Evolutionary conservation across 2,888 invertebrate genomes (phyloP), one percentile per base, ranked within the genome.

Genomic region (Melipona beecheii): DNA sequence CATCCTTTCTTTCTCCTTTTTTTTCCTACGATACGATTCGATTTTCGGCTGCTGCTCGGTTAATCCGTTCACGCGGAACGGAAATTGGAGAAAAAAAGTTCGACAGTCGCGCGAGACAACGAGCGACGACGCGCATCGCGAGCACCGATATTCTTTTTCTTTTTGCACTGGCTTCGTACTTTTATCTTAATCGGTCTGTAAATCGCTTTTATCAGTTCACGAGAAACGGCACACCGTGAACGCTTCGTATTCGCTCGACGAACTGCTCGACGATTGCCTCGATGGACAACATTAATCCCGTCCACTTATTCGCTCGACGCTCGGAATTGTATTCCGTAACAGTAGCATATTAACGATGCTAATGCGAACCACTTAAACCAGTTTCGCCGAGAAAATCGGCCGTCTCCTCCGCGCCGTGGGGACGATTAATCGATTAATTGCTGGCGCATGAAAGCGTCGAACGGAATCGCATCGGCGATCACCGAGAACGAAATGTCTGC

Each of bases 341-440:
- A 74, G 78, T 78, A 72, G 83, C 78, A 65, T 49, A 60, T 78
- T 74, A 66, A 74, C 60, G 70, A 84, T 73, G 80, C 84, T 62
- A 74, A 84, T 76, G 72, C 71, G 79, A 60, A 60, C 79, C 79
- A 71, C 78, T 70, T 68, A 69, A 84, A 84, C 84, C 80, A 80
- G 85, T 76, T 70, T 70, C 73, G 64, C 50, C 72, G 49, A 76
- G 80, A 85, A 50, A 66, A 60, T 50, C 77, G 43, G 36, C 50
- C 62, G 72, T 62, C 60, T 54, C 52, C 27, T 62, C 58, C 74
- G 31, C 64, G n/a, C 36, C 69, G 21, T 65, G 15, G 24, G 58
- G 52, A n/a, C 74, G 75, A 75, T 84, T 75, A 78, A 84, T 84
- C 72, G 78, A 84, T 84, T 84, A 84, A 84, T 72, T 58, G 60